These are phyloP conservation scores for Stegana nigrithorax DNA, from an alignment of 2,888 invertebrate genomes.

Conservation along the genomic window DNA sequence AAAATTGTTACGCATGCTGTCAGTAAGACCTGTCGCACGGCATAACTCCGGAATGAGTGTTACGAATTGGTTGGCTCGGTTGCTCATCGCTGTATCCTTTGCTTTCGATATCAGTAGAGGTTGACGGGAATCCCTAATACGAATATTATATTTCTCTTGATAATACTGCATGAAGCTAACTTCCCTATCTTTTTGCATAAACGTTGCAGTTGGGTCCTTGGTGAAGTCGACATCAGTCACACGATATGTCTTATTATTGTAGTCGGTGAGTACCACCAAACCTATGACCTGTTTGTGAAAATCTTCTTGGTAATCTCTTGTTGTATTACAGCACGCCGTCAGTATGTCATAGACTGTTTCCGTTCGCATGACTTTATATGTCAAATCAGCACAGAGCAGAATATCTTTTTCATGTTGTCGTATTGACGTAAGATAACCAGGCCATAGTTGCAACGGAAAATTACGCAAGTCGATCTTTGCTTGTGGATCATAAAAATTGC, in stretches of 20 bases:
- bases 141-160: constrained; percentile 76
- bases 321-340: constrained; percentile 70
- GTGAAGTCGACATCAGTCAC: constrained; percentile 81
- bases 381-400: constrained; percentile 82
- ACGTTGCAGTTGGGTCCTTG: constrained; percentile 73
- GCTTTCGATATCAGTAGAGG: constrained; percentile 83
- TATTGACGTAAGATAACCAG: constrained; percentile 86
- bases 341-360: constrained; percentile 80
- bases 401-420: constrained; percentile 83
- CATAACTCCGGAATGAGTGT: constrained; percentile 89
- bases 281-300: constrained; percentile 72
- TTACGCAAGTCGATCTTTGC: constrained; percentile 76
- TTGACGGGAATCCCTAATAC: constrained; percentile 75
- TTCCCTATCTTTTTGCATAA: constrained; percentile 72
- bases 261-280: constrained; percentile 76
- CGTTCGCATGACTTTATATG: constrained; percentile 85
- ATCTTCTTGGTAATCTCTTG: constrained; percentile 71
- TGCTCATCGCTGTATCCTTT: constrained; percentile 76
- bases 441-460: constrained; percentile 80
- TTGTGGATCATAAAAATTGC: constrained; percentile 79
- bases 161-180: constrained; percentile 78
- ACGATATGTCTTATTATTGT: constrained; percentile 75
- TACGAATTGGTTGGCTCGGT: constrained; percentile 74
- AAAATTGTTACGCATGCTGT: constrained; percentile 75
- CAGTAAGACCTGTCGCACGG: constrained; percentile 84